A percentile compares a stretch with the other conserved stretches of the same genome.
Evolutionary conservation across 2,888 invertebrate genomes (phyloP).

Genomic region (Hermaeophaga mercurialis): DNA sequence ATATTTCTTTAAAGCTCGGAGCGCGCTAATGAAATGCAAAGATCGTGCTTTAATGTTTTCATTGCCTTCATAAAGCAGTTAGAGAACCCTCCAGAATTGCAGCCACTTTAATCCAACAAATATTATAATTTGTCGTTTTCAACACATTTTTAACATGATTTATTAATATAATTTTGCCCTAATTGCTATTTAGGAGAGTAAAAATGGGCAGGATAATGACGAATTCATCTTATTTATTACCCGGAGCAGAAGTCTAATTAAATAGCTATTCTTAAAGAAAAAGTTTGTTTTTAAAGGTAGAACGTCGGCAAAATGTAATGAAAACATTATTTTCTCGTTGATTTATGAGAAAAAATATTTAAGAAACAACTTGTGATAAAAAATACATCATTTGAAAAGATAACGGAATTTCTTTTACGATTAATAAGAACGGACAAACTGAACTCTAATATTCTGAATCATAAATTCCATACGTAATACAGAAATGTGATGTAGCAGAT

Average conservation of each 20-base stretch:
- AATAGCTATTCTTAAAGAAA: background rate
- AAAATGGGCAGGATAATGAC: conserved; percentile 21
- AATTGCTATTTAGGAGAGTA: conserved; percentile 24
- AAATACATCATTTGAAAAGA: too few species aligned
- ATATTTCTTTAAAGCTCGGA: conserved; percentile 42
- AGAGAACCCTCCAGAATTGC: conserved; percentile 28
- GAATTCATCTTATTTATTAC: conserved; percentile 16
- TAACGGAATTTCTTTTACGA: too few species aligned
- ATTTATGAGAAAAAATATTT: too few species aligned
- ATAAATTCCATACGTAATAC: too few species aligned
- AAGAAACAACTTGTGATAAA: too few species aligned
- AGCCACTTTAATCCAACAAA: conserved; percentile 34
- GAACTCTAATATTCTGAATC: too few species aligned
- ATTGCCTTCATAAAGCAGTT: conserved; percentile 37
- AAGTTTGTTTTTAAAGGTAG: background rate
- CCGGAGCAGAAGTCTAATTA: conserved; percentile 9
- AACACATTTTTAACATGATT: conserved; percentile 33
- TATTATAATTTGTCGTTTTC: conserved; percentile 36
- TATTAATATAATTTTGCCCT: conserved; percentile 28
- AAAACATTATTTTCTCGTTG: background rate
- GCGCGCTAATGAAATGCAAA: conserved; percentile 48
- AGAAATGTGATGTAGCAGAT: too few species aligned
- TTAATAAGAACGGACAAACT: too few species aligned
- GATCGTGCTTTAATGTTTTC: conserved; percentile 41
- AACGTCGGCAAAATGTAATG: background rate